Evolutionary conservation across 2,113 vertebrate species (phyloP).

Genomic region (Hemiprocne comata): DNA sequence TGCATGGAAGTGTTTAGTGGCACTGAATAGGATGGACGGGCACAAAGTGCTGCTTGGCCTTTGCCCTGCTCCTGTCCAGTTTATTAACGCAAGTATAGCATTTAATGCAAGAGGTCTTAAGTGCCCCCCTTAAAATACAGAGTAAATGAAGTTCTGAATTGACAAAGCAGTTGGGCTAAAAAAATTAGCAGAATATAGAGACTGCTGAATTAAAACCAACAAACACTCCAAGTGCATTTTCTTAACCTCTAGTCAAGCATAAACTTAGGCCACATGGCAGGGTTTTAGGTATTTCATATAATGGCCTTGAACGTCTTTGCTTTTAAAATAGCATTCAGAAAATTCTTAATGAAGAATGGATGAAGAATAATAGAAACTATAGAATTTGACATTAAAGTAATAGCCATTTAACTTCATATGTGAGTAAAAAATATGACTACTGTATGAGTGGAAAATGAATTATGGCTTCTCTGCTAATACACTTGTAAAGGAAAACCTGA

Average conservation of each 20-base stretch:
- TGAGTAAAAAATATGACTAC: background rate
- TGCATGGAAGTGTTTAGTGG: too few relatives aligned
- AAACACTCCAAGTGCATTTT: background rate
- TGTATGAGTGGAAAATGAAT: background rate
- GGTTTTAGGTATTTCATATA: background rate
- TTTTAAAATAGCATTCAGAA: background rate
- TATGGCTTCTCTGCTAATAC: background rate
- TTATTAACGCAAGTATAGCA: background rate
- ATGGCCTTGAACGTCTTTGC: background rate
- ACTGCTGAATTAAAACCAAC: background rate
- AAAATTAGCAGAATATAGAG: background rate
- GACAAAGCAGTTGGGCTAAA: background rate
- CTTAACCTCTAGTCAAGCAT: background rate
- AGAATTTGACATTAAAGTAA: background rate
- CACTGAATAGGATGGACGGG: accelerated
- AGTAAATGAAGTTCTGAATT: background rate
- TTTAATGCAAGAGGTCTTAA: background rate
- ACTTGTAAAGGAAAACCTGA: background rate
- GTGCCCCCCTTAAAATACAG: background rate
- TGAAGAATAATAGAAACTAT: background rate
- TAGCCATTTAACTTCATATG: background rate
- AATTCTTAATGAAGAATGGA: background rate
- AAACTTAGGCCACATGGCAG: background rate
- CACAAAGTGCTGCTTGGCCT: background rate
- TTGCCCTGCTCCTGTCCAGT: background rate